phyloP scores from a whole-genome alignment of 1,140 invertebrate genomes.

The Lutraria rhynchaena region DNA sequence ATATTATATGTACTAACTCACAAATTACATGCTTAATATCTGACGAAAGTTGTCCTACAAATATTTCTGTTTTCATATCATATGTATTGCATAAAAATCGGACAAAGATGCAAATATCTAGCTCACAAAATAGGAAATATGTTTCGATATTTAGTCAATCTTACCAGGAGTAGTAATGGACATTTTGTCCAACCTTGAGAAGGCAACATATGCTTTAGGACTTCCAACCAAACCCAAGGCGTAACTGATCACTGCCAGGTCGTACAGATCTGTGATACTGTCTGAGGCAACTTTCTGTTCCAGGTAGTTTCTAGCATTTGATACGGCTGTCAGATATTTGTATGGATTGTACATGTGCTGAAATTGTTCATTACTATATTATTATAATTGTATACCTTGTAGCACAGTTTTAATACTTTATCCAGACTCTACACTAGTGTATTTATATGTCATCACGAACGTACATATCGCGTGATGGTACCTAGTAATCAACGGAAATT shows the following conservation, averaged over 20 bases:
- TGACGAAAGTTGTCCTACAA: background rate
- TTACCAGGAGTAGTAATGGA: slow-evolving; percentile 11
- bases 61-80: background rate
- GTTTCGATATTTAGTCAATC: background rate
- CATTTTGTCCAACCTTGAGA: background rate
- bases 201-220: background rate
- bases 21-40: background rate
- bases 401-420: background rate
- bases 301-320: background rate
- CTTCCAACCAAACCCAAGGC: slow-evolving; percentile 16
- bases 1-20: background rate
- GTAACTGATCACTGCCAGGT: slow-evolving; percentile 29
- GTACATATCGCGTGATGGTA: no score
- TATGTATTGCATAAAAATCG: background rate
- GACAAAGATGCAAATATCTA: background rate
- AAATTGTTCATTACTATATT: no score
- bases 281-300: background rate
- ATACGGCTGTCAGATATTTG: background rate
- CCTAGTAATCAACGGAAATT: no score
- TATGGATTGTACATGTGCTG: background rate
- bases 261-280: slow-evolving; percentile 5
- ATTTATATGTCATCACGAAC: no score
- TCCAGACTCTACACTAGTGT: no score
- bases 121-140: background rate
- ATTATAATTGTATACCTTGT: no score